Percentiles rank a stretch among this genome's conserved stretches.
These are phyloP conservation scores for Grantiella picta DNA, from an alignment of 2,113 vertebrate genomes.

Conservation along the genomic window DNA sequence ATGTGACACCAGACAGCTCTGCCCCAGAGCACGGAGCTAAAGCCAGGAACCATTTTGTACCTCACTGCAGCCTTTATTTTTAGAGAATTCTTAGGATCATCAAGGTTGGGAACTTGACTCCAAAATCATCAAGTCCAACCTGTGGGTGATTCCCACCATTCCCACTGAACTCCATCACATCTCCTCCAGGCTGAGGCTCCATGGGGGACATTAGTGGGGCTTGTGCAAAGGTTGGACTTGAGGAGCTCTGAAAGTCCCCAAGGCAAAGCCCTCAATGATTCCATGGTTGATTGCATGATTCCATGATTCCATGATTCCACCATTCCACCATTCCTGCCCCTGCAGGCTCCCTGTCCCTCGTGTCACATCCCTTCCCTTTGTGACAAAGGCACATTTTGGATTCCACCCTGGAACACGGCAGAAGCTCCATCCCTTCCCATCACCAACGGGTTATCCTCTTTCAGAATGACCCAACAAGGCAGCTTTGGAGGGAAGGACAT, in stretches of 20 bases:
- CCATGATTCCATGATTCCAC: background rate
- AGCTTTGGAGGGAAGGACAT: background rate
- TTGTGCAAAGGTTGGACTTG: background rate
- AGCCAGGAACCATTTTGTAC: background rate
- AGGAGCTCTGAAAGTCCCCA: too few species aligned
- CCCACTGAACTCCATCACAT: background rate
- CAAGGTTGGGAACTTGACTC: background rate
- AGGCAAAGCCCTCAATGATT: background rate
- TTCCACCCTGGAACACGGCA: fast-evolving
- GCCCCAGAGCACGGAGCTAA: background rate
- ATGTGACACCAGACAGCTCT: background rate
- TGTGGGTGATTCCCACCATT: background rate
- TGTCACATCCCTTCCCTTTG: fast-evolving
- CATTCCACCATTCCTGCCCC: background rate
- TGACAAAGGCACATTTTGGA: background rate
- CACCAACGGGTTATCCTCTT: fast-evolving
- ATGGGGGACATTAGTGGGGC: fast-evolving
- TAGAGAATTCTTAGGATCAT: too few species aligned
- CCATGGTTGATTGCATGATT: too few species aligned
- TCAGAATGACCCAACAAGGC: background rate
- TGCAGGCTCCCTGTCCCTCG: background rate
- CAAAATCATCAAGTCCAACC: background rate
- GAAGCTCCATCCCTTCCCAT: background rate
- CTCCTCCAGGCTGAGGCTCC: background rate
- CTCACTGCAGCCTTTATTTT: background rate